Conservation (phyloP, 2,797 vertebrate genomes). For the Lithobates pipiens region DNA sequence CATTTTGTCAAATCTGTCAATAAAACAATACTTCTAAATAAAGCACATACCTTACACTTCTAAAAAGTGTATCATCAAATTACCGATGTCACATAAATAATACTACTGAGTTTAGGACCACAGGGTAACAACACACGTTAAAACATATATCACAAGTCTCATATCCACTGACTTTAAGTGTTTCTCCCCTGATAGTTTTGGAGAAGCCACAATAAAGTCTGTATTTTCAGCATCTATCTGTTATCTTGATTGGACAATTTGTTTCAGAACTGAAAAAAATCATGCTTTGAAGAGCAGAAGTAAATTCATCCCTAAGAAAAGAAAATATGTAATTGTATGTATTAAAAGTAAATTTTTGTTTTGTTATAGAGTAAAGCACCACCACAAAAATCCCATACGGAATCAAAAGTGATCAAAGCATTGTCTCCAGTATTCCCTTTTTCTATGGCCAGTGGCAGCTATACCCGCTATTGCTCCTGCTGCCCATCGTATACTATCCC, state of each 20-base stretch:
- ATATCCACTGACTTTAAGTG: constrained; percentile 12
- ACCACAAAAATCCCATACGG: no score
- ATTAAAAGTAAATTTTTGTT: no score
- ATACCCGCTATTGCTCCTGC: no score
- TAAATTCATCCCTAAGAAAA: neutral
- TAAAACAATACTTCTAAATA: constrained; percentile 6
- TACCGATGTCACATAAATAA: constrained; percentile 8
- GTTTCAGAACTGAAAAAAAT: constrained; percentile 1
- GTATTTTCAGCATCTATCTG: constrained; percentile 11
- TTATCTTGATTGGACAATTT: constrained; percentile 19
- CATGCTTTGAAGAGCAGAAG: neutral
- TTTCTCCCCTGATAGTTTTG: constrained; percentile 21
- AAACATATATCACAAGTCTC: constrained; percentile 26
- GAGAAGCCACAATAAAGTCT: constrained; percentile 6
- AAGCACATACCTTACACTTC: neutral
- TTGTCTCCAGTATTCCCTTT: no score
- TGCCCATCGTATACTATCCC: no score
- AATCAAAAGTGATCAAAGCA: no score
- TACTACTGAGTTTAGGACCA: neutral
- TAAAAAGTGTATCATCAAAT: constrained; percentile 10
- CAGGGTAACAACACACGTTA: neutral
- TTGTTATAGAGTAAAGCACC: no score
- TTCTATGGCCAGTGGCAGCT: no score
- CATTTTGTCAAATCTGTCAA: constrained; percentile 8
- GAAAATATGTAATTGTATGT: neutral